Evolutionary conservation across 2,797 vertebrate genomes (phyloP).

Genomic region (Gila robusta): DNA sequence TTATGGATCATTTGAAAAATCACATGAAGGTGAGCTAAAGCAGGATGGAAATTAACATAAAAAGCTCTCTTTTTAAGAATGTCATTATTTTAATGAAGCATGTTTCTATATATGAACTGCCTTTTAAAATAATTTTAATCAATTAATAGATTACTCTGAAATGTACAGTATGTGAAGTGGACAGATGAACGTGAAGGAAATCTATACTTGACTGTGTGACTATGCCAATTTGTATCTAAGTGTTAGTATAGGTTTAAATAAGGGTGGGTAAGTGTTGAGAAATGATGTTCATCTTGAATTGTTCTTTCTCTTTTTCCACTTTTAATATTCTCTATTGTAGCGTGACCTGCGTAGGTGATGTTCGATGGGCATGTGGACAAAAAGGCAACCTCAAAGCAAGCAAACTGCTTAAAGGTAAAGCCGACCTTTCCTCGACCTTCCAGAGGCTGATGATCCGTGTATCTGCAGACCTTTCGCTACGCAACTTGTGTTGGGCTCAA

Average conservation of each 20-base stretch:
- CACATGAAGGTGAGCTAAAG: not conserved
- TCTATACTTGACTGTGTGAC: not conserved
- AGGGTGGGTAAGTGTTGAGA: not conserved
- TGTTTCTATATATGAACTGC: too few species aligned
- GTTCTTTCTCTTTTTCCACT: not conserved
- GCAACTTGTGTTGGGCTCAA: conserved; percentile 15
- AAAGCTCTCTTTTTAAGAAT: not conserved
- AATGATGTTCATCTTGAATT: not conserved
- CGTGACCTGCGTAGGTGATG: conserved; percentile 12
- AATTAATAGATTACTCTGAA: not conserved
- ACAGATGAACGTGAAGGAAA: not conserved
- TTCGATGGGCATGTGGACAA: conserved; percentile 39
- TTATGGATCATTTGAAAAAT: not conserved
- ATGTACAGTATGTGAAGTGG: not conserved
- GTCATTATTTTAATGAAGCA: not conserved
- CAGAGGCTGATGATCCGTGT: conserved; percentile 31
- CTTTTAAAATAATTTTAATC: not conserved
- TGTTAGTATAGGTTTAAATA: not conserved
- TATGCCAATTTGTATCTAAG: not conserved
- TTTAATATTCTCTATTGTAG: not conserved
- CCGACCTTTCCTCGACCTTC: conserved; percentile 56
- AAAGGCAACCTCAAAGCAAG: conserved; percentile 54
- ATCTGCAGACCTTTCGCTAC: conserved; percentile 39
- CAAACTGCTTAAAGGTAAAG: conserved; percentile 51
- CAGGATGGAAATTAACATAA: not conserved